Percentiles rank a stretch among this genome's conserved stretches.
Evolutionary conservation across 2,888 invertebrate genomes (phyloP).

Genomic region (Drosophila testacea): DNA sequence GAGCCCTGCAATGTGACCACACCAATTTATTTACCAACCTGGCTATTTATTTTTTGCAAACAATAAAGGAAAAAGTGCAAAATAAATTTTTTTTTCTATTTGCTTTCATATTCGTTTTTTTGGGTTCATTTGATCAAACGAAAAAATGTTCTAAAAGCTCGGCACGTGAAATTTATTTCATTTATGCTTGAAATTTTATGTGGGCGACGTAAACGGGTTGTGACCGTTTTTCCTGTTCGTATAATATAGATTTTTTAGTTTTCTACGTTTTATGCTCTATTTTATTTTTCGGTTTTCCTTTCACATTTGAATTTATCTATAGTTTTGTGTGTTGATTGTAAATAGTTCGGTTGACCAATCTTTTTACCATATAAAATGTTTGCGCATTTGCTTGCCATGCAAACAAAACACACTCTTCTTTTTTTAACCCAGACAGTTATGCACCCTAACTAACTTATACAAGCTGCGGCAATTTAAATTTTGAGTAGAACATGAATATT

Average conservation of each 20-base stretch:
- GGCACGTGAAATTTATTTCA: constrained; percentile 35
- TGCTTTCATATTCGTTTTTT: constrained; percentile 7
- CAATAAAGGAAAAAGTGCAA: constrained; percentile 2
- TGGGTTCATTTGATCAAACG: constrained; percentile 17
- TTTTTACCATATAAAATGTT: constrained; percentile 40
- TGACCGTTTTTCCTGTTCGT: constrained; percentile 9
- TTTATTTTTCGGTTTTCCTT: constrained; percentile 3
- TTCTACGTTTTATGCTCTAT: neutral
- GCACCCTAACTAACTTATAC: constrained; percentile 26
- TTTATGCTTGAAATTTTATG: constrained; percentile 34
- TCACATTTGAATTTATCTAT: constrained; percentile 9
- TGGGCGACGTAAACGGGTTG: neutral
- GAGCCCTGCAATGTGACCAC: constrained; percentile 6
- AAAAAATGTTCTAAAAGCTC: constrained; percentile 15
- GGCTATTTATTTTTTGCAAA: constrained; percentile 40
- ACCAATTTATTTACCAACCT: constrained; percentile 58
- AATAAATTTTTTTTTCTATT: constrained; percentile 1
- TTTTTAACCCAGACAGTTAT: neutral
- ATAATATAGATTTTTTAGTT: constrained; percentile 18
- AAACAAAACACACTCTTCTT: neutral
- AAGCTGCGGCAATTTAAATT: constrained; percentile 67
- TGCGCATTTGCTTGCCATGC: constrained; percentile 39
- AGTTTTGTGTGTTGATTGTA: constrained; percentile 41
- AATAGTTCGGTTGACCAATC: constrained; percentile 51
- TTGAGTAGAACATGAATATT: constrained; percentile 73